Base-by-base conservation (phyloP, 2,888 invertebrate genomes). In the Drosophila niveifrons region DNA sequence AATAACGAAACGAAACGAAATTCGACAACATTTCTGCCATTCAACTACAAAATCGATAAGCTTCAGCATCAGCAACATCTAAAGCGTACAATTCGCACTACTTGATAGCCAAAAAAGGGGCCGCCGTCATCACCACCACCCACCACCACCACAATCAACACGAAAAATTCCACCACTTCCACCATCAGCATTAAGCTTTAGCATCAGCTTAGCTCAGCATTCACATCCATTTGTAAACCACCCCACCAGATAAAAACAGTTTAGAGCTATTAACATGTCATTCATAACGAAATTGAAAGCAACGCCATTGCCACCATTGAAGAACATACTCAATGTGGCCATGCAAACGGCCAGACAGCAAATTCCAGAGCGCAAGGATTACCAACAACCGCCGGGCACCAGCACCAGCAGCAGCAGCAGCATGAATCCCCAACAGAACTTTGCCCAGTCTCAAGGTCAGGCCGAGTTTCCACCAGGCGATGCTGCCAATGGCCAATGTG, bases 311-410 rank as follows among this genome's bases (percentile, higher is more conserved):
- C 97, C 97, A 23, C 95, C 96, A 39, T 89, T 96, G 72, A 94
- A 94, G 90, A 96, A 96, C 90, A 95, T 96, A 44, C 91, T 96
- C 89, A 96, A 96, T 90, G 97, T 97, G 75, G 96, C 96, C 23
- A 95, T 96, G 94, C 97, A 97, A 92, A 96, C 96, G 17, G 94
- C 96, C 51, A 94, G 96, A 83, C 96, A 97, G 90, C 94, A 95
- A 88, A 94, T 96, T 90, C 97, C 97, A 55, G 95, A 94, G 2
- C 93, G 94, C 36, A 91, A 93, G 86, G 92, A 92, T 74, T 93
- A 93, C 82, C 92, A 92, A 58, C 91, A 92, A 57, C 93, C 92
- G 69, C 88, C 85, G 23, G 90, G 88, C 31, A 73, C 75, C 44
- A 74, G 75, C 36, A 11, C 11, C 65, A 41, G 39, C 31, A 73